Base-by-base conservation (phyloP, 2,888 invertebrate species). In the Eueremaeus valkanovi region DNA sequence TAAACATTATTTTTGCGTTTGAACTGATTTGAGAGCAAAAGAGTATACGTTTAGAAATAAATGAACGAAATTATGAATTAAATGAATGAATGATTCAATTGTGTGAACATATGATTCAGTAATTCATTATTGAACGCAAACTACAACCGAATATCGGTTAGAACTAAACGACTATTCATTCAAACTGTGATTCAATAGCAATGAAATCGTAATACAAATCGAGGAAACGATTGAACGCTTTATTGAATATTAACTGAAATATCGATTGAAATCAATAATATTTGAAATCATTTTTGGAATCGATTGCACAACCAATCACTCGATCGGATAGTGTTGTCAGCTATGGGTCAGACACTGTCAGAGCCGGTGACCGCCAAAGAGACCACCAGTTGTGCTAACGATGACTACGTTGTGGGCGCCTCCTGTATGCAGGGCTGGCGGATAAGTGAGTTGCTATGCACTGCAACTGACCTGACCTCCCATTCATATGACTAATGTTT, bases 401-500 rank as follows among this genome's bases (percentile, higher is more conserved):
- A 87, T 36, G 85, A 87, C 51, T 87, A 87, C 79, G 85, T 87
- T 81, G 95, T 99, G 6, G 98, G 95, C n/a, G 93, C 95, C 0
- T 95, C 95, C 27, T 95, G 93, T 83, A 99, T 99, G 98, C 99
- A 99, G 85, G 99, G 99, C 84, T 99, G 99, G 99, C 86, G 99
- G 78, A 90, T 96, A 76, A 93, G 93, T 87, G 82, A 83, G 82
- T 82, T 83, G 18, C 3, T 72, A 27, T 75, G 29, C 36, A 73
- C 27, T 40, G 51, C n/a, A 42, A 75, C 77, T 75, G 16, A 49
- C 18, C n/a, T 49, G 5, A 49, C 18, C 5, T 49, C 16, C n/a
- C n/a, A n/a, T n/a, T n/a, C n/a, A n/a, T n/a, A n/a, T 49, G 49
- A n/a, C 49, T 11, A 9, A 49, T 18, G 3, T n/a, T 8, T 16